phyloP scores from a whole-genome alignment of 2,113 vertebrate genomes.

The Cheilinus undulatus region DNA sequence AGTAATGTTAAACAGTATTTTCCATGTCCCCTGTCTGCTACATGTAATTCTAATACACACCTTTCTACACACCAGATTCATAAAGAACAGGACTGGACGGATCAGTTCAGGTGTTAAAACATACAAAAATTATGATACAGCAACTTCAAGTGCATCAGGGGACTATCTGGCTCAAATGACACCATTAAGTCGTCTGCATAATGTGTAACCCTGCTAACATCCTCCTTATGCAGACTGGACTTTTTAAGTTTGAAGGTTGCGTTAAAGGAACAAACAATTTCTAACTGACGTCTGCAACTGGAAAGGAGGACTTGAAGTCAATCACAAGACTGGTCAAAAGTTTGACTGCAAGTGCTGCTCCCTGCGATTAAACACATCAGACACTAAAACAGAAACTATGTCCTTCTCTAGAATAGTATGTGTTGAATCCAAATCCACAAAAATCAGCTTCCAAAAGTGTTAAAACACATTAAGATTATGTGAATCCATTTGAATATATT shows the following conservation, averaged over 20 bases:
- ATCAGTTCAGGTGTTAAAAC: slow-evolving; percentile 27
- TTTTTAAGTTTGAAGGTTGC: neutral
- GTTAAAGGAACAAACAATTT: neutral
- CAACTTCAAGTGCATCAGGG: too few species aligned
- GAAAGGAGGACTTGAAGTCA: slow-evolving; percentile 9
- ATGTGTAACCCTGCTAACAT: slow-evolving; percentile 7
- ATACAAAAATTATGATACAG: slow-evolving; percentile 1
- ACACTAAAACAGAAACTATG: slow-evolving; percentile 13
- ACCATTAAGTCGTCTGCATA: slow-evolving; percentile 8
- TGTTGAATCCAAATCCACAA: slow-evolving; percentile 17
- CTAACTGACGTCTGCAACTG: neutral
- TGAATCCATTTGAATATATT: slow-evolving; percentile 15
- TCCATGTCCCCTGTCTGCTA: slow-evolving; percentile 3
- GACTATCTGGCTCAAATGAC: slow-evolving; percentile 6
- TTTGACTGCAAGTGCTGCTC: slow-evolving; percentile 8
- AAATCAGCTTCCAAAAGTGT: slow-evolving; percentile 11
- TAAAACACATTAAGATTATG: slow-evolving; percentile 16
- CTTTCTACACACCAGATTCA: slow-evolving; percentile 10
- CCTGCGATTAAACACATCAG: slow-evolving; percentile 23
- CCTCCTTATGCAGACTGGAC: neutral
- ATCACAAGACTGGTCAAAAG: slow-evolving; percentile 27
- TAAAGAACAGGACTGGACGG: slow-evolving; percentile 15
- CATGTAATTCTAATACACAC: neutral
- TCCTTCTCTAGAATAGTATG: slow-evolving; percentile 11
- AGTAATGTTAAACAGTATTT: slow-evolving; percentile 23